Evolutionary conservation across 1,140 invertebrate species (phyloP).

Genomic region (Dreissena rostriformis): DNA sequence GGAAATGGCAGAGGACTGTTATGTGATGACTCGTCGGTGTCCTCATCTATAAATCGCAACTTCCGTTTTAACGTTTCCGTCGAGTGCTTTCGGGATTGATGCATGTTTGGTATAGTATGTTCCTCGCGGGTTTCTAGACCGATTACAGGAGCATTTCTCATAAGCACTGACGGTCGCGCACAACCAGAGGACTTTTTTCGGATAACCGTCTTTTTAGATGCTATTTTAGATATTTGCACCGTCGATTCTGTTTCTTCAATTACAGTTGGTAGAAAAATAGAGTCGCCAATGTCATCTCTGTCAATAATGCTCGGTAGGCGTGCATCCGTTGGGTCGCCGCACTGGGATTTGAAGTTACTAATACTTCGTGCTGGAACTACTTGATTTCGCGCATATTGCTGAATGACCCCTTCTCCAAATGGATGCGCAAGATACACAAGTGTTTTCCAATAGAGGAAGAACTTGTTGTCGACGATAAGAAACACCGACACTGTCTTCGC

Average conservation of each 20-base stretch:
- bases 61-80: not conserved
- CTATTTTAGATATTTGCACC: not conserved
- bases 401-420: conserved; percentile 21
- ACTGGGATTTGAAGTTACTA: not conserved
- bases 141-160: conserved; percentile 27
- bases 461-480: conserved; percentile 2
- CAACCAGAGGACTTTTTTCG: not conserved
- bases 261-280: conserved; percentile 5
- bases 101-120: not conserved
- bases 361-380: not conserved
- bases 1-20: conserved; percentile 1
- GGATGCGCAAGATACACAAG: not conserved
- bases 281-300: not conserved
- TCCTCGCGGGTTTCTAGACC: conserved; percentile 22
- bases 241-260: conserved; percentile 25
- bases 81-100: not conserved
- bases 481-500: not conserved
- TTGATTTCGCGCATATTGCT: not conserved
- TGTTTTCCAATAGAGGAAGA: conserved; percentile 37
- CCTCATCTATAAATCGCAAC: not conserved
- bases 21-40: not conserved
- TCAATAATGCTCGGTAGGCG: no score
- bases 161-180: conserved; percentile 19
- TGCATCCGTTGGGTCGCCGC: not conserved
- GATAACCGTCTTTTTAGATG: not conserved